Base-by-base conservation (phyloP, 1,140 invertebrate genomes). In the Ctenoplectra terminalis region DNA sequence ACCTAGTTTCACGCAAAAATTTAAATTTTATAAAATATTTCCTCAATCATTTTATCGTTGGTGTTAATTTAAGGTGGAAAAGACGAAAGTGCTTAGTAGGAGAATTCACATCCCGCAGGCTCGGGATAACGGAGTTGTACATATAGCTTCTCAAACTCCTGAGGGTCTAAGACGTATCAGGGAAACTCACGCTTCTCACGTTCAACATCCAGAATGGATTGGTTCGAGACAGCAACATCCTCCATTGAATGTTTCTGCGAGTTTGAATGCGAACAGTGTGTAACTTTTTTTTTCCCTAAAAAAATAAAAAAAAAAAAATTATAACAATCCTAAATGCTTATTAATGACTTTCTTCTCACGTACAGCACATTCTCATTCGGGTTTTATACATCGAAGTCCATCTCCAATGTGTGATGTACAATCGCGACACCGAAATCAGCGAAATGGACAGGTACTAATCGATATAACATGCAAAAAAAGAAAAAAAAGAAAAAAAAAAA, bases 341-440 rank as follows among this genome's bases (percentile, higher is more conserved):
- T 52, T 48, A 34, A 29, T 11, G n/a, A 31, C 37, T 82, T 70
- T 70, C 77, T 60, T 37, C 50, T 31, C 8, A 34, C 29, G 61
- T 85, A 13, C 20, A 91, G 89, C 85, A 20, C 90, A 83, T 80
- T 82, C 81, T 46, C 89, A 87, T 78, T 73, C 86, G 11, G 89
- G 87, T 83, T 92, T 90, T 29, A 93, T 91, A 84, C 90, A 92
- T 61, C 88, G 91, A 37, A 94, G 92, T 88, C 91, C 93, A 70
- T 92, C 92, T 23, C 92, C 93, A 43, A 83, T 93, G 84, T 93
- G 85, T 66, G 85, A 88, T 63, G 34, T 85, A 20, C 89, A 90
- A 73, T 50, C 70, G 56, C 88, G 89, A 72, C 92, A 93, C 37
- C 63, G 81, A 29, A 87, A 56, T 60, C 87, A 91, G n/a, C 92